Evolutionary conservation across 2,113 vertebrate species (phyloP).

Genomic region (Takifugu flavidus): DNA sequence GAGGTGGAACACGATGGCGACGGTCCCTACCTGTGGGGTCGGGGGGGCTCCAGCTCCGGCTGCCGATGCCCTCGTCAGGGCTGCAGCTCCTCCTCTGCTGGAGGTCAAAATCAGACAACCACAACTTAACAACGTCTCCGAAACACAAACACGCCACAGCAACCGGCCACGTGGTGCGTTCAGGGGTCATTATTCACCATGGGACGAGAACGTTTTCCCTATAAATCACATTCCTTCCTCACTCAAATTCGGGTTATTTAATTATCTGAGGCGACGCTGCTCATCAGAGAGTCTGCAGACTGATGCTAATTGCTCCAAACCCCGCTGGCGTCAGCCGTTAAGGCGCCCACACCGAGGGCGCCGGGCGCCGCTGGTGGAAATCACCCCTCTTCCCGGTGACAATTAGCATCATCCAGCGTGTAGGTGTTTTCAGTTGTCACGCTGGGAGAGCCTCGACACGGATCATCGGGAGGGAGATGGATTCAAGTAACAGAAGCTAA

Average conservation of each 20-base stretch:
- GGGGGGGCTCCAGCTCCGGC: constrained; percentile 80
- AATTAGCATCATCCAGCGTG: no score
- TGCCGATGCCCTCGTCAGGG: constrained; percentile 87
- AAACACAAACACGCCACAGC: not conserved
- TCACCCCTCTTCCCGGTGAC: no score
- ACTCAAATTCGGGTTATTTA: not conserved
- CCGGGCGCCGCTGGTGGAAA: no score
- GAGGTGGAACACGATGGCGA: no score
- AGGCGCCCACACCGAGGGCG: no score
- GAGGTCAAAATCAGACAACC: constrained; percentile 35
- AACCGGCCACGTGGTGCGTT: not conserved
- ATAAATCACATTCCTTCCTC: constrained; percentile 16
- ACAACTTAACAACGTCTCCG: no score
- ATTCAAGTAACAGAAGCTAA: constrained; percentile 19
- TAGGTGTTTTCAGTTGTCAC: constrained; percentile 30
- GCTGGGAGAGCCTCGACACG: constrained; percentile 65
- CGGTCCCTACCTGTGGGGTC: constrained; percentile 81
- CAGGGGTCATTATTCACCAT: constrained; percentile 23
- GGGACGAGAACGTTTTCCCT: not conserved
- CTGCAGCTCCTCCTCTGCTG: constrained; percentile 76
- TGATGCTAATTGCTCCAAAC: constrained; percentile 62
- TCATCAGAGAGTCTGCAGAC: constrained; percentile 52
- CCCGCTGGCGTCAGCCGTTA: constrained; percentile 45
- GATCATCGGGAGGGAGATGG: constrained; percentile 52
- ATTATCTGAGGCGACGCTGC: not conserved